Conservation (phyloP, 2,888 invertebrate species). For the Pseudococcus viburni region DNA sequence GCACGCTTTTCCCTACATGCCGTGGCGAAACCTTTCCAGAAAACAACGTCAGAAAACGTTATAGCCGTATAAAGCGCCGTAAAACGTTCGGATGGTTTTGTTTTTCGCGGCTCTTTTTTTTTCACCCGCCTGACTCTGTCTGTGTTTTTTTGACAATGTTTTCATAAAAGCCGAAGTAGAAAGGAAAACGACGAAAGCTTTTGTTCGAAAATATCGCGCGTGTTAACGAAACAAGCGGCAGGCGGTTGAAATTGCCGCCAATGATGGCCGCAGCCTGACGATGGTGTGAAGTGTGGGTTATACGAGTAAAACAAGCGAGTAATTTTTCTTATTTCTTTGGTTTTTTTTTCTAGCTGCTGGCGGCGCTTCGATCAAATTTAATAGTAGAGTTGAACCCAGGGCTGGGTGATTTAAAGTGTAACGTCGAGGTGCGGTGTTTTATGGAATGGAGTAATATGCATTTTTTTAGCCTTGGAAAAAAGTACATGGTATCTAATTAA, state of each 20-base stretch:
- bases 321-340: background rate
- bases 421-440: background rate
- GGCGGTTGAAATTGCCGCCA: background rate
- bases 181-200: background rate
- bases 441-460: background rate
- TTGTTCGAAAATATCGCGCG: slow-evolving; percentile 8
- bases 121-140: background rate
- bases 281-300: background rate
- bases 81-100: slow-evolving; percentile 4
- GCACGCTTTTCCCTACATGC: slow-evolving; percentile 31
- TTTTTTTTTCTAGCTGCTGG: background rate
- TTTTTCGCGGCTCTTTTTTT: background rate
- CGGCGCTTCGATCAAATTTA: slow-evolving; percentile 3
- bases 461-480: background rate
- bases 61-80: background rate
- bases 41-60: slow-evolving; percentile 7
- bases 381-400: background rate
- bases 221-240: background rate
- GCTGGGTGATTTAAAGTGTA: background rate
- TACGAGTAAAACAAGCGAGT: background rate
- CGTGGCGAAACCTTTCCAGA: background rate
- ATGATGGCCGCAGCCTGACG: background rate
- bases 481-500: background rate
- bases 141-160: background rate
- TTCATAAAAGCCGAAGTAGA: background rate